Base-by-base conservation (phyloP, 2,797 vertebrate species). In the Brachyalestes nurse region DNA sequence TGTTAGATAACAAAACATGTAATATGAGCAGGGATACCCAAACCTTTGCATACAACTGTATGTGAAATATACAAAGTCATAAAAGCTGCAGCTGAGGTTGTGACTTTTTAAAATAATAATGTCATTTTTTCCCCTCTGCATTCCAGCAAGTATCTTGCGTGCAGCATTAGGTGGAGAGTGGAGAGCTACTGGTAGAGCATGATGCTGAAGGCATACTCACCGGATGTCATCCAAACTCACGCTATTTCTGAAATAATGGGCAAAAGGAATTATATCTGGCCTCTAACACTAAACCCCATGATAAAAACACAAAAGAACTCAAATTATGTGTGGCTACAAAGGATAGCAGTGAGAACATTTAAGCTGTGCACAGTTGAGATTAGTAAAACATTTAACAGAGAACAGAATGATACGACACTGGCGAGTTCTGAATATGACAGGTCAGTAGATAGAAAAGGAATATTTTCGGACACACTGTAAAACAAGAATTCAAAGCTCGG, bases 231-330 rank as follows among this genome's bases (percentile, higher is more conserved):
- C 97, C 97, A 99, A 94, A 97, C 96, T 97, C 93, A 97, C 94
- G 96, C 96, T 98, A 98, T 96, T 96, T 98, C 97, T 98, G 96
- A 92, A 98, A 96, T 93, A 97, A 96, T 90, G 97, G 95, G 95
- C 93, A 97, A 86, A 96, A 88, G 89, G 94, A 94, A 94, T 96
- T 95, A 96, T 84, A 88, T 74, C 88, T 90, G 90, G 89, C 89
- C 86, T 87, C 62, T 89, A 87, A 85, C 88, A 87, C 88, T 86
- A 83, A 75, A 83, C 81, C 86, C 85, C 85, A 61, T 45, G 79
- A 87, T 34, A 82, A 78, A 49, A 82, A 85, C 85, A 87, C 82
- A 75, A 83, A 78, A 66, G 2, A 25, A 77, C 53, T 73, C 70
- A 77, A 65, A 72, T 70, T 16, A 76, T 8, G 28, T 45, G 49